Evolutionary conservation across 2,888 invertebrate genomes (phyloP).

Genomic region (Lasioglossum pauxillum): DNA sequence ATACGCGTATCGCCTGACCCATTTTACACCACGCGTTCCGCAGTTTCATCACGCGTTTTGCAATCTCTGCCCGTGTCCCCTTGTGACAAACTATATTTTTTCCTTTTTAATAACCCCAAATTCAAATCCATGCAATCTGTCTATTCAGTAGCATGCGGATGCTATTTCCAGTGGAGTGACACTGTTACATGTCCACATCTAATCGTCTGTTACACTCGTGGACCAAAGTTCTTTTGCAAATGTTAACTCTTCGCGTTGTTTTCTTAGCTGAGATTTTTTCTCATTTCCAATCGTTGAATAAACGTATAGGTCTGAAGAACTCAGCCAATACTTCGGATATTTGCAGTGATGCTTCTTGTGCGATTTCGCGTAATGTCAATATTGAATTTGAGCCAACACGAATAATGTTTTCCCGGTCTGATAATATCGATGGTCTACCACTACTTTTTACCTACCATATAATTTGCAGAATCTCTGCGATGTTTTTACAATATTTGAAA

Average conservation of each 20-base stretch:
- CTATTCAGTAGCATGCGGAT: neutral
- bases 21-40: slow-evolving; percentile 49
- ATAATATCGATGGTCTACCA: neutral
- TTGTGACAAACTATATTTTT: neutral
- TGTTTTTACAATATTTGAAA: neutral
- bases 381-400: neutral
- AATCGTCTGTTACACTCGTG: neutral
- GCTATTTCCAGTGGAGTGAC: neutral
- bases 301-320: neutral
- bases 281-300: neutral
- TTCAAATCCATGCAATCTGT: neutral
- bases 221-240: neutral
- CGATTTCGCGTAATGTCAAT: neutral
- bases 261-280: neutral
- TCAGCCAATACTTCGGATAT: neutral
- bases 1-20: slow-evolving; percentile 60
- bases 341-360: neutral
- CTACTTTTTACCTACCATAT: neutral
- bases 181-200: neutral
- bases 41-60: slow-evolving; percentile 22
- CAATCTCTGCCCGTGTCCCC: neutral
- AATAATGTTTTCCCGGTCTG: neutral
- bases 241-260: neutral
- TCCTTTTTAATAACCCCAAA: neutral
- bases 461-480: neutral